Base-by-base conservation (phyloP, 2,113 vertebrate species). In the Scalopus aquaticus region DNA sequence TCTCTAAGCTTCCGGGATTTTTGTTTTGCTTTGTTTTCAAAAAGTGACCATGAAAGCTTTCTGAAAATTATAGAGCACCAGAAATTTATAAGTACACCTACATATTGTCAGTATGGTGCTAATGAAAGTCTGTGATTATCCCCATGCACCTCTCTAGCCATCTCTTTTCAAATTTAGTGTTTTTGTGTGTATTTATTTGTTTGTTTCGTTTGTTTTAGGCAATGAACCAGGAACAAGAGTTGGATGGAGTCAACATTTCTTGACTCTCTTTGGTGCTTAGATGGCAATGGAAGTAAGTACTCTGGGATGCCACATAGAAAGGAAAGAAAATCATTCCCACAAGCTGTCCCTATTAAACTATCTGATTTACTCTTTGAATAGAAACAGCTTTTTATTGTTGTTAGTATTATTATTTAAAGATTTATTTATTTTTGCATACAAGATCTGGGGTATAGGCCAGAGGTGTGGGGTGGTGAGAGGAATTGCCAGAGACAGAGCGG, bases 1-100 rank as follows among this genome's bases (percentile, higher is more conserved):
- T 84, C 64, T 78, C 16, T 62, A 35, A 82, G 44, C 54, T 91
- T 79, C 74, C 80, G 67, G 6, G 22, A 65, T 88, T 76, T 60
- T 80, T 30, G 6, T 64, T 86, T 80, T 82, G 65, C 30, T 72
- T 87, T 76, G 10, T 65, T 81, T 56, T 56, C 13, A 3, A 32
- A 46, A 85, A 86, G 54, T 54, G 12, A n/a, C n/a, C n/a, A n/a
- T n/a, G 16, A 20, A 0, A 60, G 51, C 60, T 32, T 62, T 93
- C 82, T 91, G 35, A 94, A 94, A 72, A 26, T 62, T 44, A 70
- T 69, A 83, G 93, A 44, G 4, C 37, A 92, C 19, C n/a, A 69
- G 22, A 74, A 92, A 89, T 83, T 2, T 83, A 44, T 67, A 88
- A 84, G 84, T 76, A 60, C 3, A 44, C 9, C 44, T 44, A 13